These are phyloP conservation scores for Pteria penguin DNA, from an alignment of 2,888 invertebrate species.

Conservation along the genomic window DNA sequence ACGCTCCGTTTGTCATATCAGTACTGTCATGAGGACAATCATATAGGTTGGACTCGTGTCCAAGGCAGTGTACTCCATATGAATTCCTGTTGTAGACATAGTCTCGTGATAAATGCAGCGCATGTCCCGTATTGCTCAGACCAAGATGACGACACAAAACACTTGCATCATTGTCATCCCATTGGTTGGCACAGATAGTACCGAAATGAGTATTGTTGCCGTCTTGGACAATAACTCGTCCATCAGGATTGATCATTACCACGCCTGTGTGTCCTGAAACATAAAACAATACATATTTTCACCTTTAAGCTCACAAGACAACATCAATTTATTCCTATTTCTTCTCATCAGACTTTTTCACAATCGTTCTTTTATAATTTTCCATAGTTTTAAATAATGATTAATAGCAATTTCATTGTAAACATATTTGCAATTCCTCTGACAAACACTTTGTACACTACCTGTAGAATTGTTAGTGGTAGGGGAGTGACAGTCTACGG, in stretches of 20 bases:
- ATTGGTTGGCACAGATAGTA: slow-evolving; percentile 15
- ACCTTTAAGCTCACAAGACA: too few relatives aligned
- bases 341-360: too few relatives aligned
- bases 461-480: too few relatives aligned
- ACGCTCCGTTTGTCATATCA: not conserved
- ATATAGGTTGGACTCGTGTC: not conserved
- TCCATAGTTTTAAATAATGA: too few relatives aligned
- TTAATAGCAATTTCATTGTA: too few relatives aligned
- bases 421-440: too few relatives aligned
- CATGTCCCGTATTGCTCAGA: slow-evolving; percentile 11
- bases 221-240: slow-evolving; percentile 10
- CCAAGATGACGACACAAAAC: slow-evolving; percentile 28
- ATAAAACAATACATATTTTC: too few relatives aligned
- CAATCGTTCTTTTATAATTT: too few relatives aligned
- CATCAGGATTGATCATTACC: slow-evolving; percentile 7
- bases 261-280: not conserved
- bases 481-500: slow-evolving; percentile 1
- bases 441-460: too few relatives aligned
- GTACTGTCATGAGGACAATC: slow-evolving; percentile 1
- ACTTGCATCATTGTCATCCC: slow-evolving; percentile 23
- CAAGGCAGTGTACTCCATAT: slow-evolving; percentile 8
- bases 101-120: slow-evolving; percentile 12
- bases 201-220: not conserved
- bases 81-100: not conserved
- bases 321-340: too few relatives aligned